These are phyloP conservation scores for Carlito syrichta DNA, from an alignment of 2,113 vertebrate species.

Conservation along the genomic window DNA sequence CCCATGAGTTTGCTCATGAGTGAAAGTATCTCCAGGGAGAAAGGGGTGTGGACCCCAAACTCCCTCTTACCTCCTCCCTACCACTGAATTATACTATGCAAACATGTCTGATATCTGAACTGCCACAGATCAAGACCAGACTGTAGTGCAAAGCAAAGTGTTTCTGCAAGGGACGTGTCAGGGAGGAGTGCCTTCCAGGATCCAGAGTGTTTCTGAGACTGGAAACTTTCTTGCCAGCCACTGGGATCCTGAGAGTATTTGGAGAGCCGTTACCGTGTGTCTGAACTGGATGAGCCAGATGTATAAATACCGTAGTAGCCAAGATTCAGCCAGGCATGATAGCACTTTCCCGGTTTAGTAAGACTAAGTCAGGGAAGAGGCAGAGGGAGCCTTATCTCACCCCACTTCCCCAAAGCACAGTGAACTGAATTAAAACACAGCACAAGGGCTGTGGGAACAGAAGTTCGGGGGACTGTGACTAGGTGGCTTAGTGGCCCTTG, in stretches of 20 bases:
- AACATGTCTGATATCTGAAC: not conserved
- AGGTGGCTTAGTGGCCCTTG: no score
- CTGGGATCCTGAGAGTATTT: not conserved
- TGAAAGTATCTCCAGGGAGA: accelerated
- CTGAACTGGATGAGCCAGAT: not conserved
- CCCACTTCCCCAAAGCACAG: accelerated
- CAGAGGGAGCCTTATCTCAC: no score
- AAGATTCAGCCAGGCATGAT: no score
- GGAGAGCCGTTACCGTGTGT: no score
- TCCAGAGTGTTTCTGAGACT: accelerated
- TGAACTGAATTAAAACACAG: not conserved
- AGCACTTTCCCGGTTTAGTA: not conserved
- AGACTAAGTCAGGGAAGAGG: not conserved
- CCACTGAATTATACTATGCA: not conserved
- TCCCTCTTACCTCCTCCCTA: not conserved
- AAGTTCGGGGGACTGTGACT: not conserved
- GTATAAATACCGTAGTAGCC: not conserved
- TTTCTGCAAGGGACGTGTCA: not conserved
- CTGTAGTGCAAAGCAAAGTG: not conserved
- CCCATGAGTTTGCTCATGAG: no score
- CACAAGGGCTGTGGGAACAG: accelerated
- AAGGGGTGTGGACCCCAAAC: not conserved
- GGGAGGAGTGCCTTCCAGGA: not conserved
- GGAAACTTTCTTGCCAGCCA: not conserved
- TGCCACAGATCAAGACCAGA: not conserved